phyloP scores from a whole-genome alignment of 2,113 vertebrate species.

The Phalacrocorax carbo region DNA sequence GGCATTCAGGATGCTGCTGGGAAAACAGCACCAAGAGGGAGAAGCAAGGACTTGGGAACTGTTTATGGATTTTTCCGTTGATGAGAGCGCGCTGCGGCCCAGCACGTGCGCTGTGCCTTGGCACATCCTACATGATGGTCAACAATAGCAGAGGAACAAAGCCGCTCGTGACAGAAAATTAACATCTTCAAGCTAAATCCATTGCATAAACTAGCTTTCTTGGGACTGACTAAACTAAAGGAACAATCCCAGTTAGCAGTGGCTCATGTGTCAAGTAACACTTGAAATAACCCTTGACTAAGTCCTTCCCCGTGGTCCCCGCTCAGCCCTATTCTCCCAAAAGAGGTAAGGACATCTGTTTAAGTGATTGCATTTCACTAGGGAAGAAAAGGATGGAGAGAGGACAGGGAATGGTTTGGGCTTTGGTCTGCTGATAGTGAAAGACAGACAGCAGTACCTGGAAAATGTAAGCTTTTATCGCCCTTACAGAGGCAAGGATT shows the following conservation, averaged over 20 bases:
- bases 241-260: not conserved
- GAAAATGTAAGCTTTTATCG: not conserved
- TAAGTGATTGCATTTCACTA: not conserved
- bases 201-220: not conserved
- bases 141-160: not conserved
- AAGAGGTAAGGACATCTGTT: not conserved
- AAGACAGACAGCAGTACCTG: not conserved
- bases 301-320: fast-evolving
- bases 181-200: not conserved
- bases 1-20: not conserved
- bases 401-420: not conserved
- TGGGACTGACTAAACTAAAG: not conserved
- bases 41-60: not conserved
- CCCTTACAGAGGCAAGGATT: not conserved
- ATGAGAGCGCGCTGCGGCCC: not conserved
- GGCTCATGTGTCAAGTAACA: not conserved
- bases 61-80: not conserved
- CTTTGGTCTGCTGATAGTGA: not conserved
- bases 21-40: not conserved
- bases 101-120: fast-evolving
- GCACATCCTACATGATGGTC: not conserved
- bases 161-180: not conserved
- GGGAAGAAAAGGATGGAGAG: not conserved
- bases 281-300: not conserved
- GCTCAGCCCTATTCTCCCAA: not conserved